Conservation (phyloP, 2,888 invertebrate genomes). For the Netelia virgata region DNA sequence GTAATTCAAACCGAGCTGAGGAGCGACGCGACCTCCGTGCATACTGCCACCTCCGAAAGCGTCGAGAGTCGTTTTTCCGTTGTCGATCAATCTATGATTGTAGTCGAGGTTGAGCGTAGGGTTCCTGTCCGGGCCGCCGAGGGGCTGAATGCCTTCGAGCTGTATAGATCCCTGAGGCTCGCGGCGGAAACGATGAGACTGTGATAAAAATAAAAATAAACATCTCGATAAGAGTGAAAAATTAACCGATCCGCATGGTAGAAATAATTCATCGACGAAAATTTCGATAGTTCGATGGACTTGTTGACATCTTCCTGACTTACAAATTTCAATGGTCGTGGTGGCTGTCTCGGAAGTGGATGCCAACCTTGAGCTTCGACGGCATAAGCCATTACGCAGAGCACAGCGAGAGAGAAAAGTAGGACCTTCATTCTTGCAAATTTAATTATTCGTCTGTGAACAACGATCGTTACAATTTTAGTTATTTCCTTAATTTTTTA, state of each 20-base stretch:
- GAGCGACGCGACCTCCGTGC: constrained; percentile 58
- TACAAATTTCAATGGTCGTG: constrained; percentile 8
- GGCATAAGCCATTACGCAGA: constrained; percentile 30
- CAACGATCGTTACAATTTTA: no score
- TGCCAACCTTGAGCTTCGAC: constrained; percentile 20
- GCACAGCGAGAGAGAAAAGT: constrained; percentile 23
- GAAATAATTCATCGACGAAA: background rate
- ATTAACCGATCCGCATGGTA: background rate
- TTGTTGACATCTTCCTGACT: background rate
- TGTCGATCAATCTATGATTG: constrained; percentile 42
- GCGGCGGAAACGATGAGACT: constrained; percentile 55
- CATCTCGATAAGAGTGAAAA: background rate
- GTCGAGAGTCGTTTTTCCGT: constrained; percentile 47
- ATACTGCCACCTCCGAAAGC: constrained; percentile 70
- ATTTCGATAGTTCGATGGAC: background rate
- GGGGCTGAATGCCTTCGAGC: background rate
- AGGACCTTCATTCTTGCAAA: constrained; percentile 44
- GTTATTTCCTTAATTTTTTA: no score
- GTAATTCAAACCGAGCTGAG: constrained; percentile 65
- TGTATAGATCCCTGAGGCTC: constrained; percentile 57
- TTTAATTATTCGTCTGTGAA: background rate
- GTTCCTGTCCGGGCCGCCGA: constrained; percentile 19
- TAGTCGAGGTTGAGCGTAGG: constrained; percentile 51
- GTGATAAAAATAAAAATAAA: background rate
- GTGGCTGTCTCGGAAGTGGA: constrained; percentile 17